phyloP scores from a whole-genome alignment of 2,888 invertebrate species.

The Sesamia inferens region DNA sequence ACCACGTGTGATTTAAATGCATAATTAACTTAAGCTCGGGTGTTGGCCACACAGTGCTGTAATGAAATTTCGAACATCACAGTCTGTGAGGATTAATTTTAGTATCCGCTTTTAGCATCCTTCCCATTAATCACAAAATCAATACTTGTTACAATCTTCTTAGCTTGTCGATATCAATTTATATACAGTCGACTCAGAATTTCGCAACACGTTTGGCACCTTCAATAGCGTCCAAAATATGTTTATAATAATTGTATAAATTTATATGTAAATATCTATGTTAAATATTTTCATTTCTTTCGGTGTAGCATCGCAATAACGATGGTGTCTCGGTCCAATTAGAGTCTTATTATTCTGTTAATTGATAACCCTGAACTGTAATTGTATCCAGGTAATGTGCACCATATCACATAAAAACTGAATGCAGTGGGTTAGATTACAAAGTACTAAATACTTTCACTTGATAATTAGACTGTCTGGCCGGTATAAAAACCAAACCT shows the following conservation, averaged over 20 bases:
- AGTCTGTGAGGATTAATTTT: not conserved
- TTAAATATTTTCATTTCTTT: not conserved
- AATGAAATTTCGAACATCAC: not conserved
- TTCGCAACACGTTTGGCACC: not conserved
- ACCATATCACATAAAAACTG: slow-evolving; percentile 20
- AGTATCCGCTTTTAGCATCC: not conserved
- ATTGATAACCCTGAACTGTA: slow-evolving; percentile 24
- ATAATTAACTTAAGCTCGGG: not conserved
- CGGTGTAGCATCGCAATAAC: not conserved
- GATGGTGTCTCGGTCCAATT: slow-evolving; percentile 1
- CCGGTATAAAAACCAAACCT: not conserved
- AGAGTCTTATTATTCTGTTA: not conserved
- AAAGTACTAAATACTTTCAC: slow-evolving; percentile 8
- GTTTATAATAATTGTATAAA: not conserved
- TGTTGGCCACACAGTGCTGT: not conserved
- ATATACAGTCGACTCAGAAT: not conserved
- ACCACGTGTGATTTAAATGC: no score
- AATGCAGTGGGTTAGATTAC: slow-evolving; percentile 20
- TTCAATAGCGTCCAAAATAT: not conserved
- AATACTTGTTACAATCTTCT: not conserved
- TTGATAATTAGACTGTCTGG: slow-evolving; percentile 16
- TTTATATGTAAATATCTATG: not conserved
- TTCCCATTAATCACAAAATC: not conserved
- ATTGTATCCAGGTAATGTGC: slow-evolving; percentile 13
- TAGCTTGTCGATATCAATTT: not conserved